Evolutionary conservation across 2,888 invertebrate species (phyloP).

Genomic region (Petrolisthes cinctipes): DNA sequence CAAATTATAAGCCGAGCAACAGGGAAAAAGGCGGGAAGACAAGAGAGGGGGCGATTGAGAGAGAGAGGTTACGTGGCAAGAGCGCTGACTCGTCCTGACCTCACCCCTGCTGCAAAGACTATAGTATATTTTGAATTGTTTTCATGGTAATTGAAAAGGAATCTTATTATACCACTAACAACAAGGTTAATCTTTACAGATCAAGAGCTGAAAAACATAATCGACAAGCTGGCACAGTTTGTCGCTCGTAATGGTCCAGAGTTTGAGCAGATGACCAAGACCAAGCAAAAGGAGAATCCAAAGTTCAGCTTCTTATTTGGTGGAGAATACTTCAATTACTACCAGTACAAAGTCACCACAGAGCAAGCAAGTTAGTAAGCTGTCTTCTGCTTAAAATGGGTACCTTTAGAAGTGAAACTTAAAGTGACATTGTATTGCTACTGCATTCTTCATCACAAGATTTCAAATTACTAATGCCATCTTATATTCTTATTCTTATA

Average conservation of each 20-base stretch:
- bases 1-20: no score
- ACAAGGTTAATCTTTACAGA: constrained; percentile 75
- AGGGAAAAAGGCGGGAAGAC: no score
- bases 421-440: no score
- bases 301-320: constrained; percentile 97
- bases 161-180: not conserved
- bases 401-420: no score
- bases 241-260: constrained; percentile 99
- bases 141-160: not conserved
- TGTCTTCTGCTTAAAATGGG: not conserved
- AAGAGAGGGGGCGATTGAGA: no score
- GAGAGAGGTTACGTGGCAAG: not conserved
- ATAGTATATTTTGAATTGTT: not conserved
- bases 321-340: constrained; percentile 95
- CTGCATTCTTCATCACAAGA: not conserved
- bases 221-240: constrained; percentile 98
- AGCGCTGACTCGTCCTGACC: no score
- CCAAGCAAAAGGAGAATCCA: constrained; percentile 97
- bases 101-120: not conserved
- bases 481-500: no score
- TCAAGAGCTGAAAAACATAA: constrained; percentile 94
- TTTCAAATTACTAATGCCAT: no score
- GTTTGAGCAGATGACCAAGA: constrained; percentile 98
- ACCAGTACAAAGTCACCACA: constrained; percentile 94
- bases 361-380: constrained; percentile 83